These are phyloP conservation scores for Hybognathus amarus DNA, from an alignment of 2,797 vertebrate genomes.

Conservation along the genomic window DNA sequence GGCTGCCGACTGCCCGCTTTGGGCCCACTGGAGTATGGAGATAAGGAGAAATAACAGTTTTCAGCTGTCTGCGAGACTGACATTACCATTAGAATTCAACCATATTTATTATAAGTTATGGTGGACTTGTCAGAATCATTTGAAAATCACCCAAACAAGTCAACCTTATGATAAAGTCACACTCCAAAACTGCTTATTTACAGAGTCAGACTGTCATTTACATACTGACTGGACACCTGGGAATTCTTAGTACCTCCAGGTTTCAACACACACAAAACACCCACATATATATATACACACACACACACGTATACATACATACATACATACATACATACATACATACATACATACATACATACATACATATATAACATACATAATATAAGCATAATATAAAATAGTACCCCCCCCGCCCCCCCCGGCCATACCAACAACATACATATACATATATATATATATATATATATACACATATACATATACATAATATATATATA, in stretches of 20 bases:
- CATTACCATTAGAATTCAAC: constrained; percentile 43
- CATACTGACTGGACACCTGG: not conserved
- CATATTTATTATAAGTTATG: constrained; percentile 17
- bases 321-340: no score
- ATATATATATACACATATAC: no score
- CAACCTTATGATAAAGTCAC: constrained; percentile 9
- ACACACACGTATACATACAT: no score
- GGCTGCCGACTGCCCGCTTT: constrained; percentile 31
- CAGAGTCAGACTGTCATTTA: not conserved
- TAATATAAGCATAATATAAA: no score
- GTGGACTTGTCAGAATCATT: constrained; percentile 36
- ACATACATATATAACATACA: no score
- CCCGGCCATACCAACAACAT: no score
- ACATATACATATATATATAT: no score
- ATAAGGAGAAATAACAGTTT: constrained; percentile 38
- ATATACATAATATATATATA: no score
- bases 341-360: no score
- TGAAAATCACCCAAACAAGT: constrained; percentile 30
- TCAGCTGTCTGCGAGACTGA: constrained; percentile 47
- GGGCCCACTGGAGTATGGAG: constrained; percentile 44
- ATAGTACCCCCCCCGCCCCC: no score
- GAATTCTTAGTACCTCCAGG: not conserved
- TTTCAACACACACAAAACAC: not conserved
- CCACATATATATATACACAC: not conserved
- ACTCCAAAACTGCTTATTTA: constrained; percentile 9